Base-by-base conservation (phyloP, 2,888 invertebrate species). In the Cylindroiulus punctatus region DNA sequence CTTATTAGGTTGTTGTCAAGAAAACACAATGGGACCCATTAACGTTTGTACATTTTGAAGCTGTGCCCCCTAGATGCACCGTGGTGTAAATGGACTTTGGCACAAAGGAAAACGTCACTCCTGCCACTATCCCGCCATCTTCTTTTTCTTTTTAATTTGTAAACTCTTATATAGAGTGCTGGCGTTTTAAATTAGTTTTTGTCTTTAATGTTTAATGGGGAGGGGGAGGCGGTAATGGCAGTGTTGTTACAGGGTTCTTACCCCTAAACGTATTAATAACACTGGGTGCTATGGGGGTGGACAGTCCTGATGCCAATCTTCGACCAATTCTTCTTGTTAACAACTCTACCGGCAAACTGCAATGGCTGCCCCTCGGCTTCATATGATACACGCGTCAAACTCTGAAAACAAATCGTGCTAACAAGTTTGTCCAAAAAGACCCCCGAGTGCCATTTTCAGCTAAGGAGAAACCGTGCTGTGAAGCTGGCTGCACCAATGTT, bases 1-100 rank as follows among this genome's bases (percentile, higher is more conserved):
- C 83, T 83, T 83, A 83, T 83, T 83, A 83, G 83, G 83, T 83
- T 83, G 42, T 83, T 83, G 83, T 83, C 83, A 83, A 83, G 44
- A 40, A 44, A 83, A 83, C 44, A 83, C 83, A 83, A 83, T 83
- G 26, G 44, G 44, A 44, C 40, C 83, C 83, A 83, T 83, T 83
- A 83, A 83, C 83, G 83, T 83, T 83, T 83, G 83, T 83, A 83
- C 40, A 83, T 83, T 83, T 83, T 83, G 7, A 40, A 83, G 42
- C 26, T 42, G 40, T 83, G 83, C 83, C 83, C 83, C 83, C 42
- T 83, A 44, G 83, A 83, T 83, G 44, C 32, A 83, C 44, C 42
- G 83, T 83, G 83, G 83, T 83, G 83, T 83, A 83, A 83, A 83
- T 83, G 83, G 83, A 83, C 83, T 83, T 83, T 42, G 83, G 44